Evolutionary conservation across 2,888 invertebrate species (phyloP).

Genomic region (Sisyra nigra): DNA sequence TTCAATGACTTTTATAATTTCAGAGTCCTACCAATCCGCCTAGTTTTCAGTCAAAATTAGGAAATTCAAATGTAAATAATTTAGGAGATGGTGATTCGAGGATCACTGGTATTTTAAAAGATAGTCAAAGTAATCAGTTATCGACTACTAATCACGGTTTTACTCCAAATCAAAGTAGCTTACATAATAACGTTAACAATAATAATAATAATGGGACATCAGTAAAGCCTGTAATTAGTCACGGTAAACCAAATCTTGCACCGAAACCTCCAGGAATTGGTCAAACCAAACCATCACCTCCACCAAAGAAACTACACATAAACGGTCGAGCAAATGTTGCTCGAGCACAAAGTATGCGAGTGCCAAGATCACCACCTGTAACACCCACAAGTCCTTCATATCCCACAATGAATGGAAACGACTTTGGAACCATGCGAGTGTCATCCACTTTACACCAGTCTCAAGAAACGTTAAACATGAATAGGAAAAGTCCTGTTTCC

Average conservation of each 20-base stretch:
- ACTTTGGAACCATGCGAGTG: conserved; percentile 26
- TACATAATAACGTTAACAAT: conserved; percentile 26
- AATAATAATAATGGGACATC: conserved; percentile 19
- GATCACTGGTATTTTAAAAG: background rate
- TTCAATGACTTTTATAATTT: too few relatives aligned
- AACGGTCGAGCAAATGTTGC: conserved; percentile 41
- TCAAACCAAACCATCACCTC: conserved; percentile 40
- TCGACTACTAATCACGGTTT: background rate
- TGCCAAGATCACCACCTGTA: conserved; percentile 52
- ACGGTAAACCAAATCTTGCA: conserved; percentile 70
- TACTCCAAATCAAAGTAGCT: conserved; percentile 19
- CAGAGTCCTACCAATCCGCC: too few relatives aligned
- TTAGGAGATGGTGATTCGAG: background rate
- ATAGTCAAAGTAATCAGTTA: background rate
- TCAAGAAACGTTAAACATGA: conserved; percentile 28
- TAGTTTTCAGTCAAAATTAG: too few relatives aligned
- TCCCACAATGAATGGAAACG: conserved; percentile 15
- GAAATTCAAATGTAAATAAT: conserved; percentile 22
- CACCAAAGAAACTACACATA: conserved; percentile 44
- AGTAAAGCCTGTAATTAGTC: conserved; percentile 35
- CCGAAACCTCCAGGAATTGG: conserved; percentile 59
- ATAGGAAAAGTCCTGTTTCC: conserved; percentile 16
- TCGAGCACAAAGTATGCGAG: conserved; percentile 71
- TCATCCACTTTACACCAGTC: conserved; percentile 34
- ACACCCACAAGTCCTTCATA: conserved; percentile 23